Percentiles rank a stretch among this genome's conserved stretches.
These are phyloP conservation scores for Aselliscus stoliczkanus DNA, from an alignment of 2,797 vertebrate genomes.

Conservation along the genomic window DNA sequence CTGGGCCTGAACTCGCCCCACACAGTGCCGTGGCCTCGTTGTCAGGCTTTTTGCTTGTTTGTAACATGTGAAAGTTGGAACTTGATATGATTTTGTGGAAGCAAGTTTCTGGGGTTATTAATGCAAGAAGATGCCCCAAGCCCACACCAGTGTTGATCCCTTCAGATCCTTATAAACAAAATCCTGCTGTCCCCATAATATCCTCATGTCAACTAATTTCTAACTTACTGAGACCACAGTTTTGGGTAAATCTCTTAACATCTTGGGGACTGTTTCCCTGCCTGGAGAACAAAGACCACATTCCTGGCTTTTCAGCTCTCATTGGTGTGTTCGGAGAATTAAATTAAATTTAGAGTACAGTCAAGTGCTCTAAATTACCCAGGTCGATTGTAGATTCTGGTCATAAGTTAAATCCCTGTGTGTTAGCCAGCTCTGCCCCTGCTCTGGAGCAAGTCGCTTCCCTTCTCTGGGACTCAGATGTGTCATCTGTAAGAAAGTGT, in stretches of 20 bases:
- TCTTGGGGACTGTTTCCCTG: neutral
- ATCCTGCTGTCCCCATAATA: neutral
- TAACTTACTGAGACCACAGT: neutral
- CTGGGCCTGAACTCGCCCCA: neutral
- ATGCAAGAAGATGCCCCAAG: rapidly evolving
- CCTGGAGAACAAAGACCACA: neutral
- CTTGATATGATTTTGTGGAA: neutral
- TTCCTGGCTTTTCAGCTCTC: neutral
- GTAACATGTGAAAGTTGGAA: neutral
- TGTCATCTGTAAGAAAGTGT: neutral
- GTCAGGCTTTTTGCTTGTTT: neutral
- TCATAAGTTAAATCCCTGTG: neutral
- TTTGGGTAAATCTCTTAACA: neutral
- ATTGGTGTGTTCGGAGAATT: neutral
- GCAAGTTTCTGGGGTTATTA: neutral
- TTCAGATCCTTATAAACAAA: neutral
- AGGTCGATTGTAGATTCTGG: neutral
- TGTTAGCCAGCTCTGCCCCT: neutral
- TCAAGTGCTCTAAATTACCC: neutral
- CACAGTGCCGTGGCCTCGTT: rapidly evolving
- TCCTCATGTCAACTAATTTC: neutral
- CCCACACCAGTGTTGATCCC: neutral
- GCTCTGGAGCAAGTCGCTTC: neutral
- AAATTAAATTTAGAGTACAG: neutral
- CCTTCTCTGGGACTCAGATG: neutral